phyloP scores from a whole-genome alignment of 2,113 vertebrate genomes.

The Hypomesus transpacificus region DNA sequence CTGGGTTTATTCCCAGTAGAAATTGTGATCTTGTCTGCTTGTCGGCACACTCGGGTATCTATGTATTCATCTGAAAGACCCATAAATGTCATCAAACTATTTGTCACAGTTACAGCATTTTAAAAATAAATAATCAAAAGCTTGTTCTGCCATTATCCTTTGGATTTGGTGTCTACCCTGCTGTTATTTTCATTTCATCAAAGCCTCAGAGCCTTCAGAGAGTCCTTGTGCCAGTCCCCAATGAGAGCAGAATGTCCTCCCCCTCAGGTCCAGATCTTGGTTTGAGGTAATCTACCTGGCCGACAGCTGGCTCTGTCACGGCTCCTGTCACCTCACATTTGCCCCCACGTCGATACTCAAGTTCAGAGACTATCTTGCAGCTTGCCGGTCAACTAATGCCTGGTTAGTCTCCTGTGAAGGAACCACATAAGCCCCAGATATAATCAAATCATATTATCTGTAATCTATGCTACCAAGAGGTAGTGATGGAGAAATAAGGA shows the following conservation, averaged over 20 bases:
- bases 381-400: slow-evolving; percentile 12
- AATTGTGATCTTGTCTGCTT: background rate
- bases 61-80: too few relatives aligned
- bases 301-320: slow-evolving; percentile 64
- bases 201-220: too few relatives aligned
- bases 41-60: too few relatives aligned
- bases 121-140: too few relatives aligned
- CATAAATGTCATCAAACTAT: too few relatives aligned
- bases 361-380: slow-evolving; percentile 42
- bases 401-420: slow-evolving; percentile 2
- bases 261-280: slow-evolving; percentile 27
- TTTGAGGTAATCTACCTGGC: slow-evolving; percentile 53
- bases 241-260: background rate
- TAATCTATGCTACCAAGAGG: background rate
- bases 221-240: background rate
- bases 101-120: too few relatives aligned
- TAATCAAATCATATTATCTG: slow-evolving; percentile 17
- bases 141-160: too few relatives aligned
- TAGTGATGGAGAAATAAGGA: too few relatives aligned
- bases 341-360: slow-evolving; percentile 54
- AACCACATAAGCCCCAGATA: slow-evolving; percentile 1
- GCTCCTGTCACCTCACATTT: slow-evolving; percentile 58
- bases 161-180: too few relatives aligned
- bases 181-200: too few relatives aligned
- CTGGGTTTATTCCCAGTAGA: background rate